A percentile compares a stretch with the other conserved stretches of the same genome.
Evolutionary conservation across 2,797 vertebrate genomes (phyloP).

Genomic region (Oryzias dopingdopingensis): DNA sequence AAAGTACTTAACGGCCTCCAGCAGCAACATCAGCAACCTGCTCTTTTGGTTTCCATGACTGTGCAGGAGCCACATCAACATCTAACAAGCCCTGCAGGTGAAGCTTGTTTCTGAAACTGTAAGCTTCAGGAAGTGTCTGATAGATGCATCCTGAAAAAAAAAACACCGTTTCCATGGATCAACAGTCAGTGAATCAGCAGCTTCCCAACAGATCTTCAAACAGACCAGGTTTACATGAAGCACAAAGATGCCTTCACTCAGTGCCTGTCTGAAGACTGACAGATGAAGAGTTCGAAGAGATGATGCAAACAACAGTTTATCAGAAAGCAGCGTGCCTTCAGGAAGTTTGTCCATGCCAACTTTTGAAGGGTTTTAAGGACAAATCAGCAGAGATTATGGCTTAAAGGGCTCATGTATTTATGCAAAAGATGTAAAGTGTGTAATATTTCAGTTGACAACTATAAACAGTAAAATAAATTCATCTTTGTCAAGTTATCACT

Average conservation of each 20-base stretch:
- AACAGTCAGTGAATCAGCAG: too few relatives aligned
- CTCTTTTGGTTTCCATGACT: slow-evolving; percentile 6
- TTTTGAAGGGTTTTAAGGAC: background rate
- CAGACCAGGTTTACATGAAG: background rate
- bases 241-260: background rate
- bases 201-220: background rate
- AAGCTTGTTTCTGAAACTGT: slow-evolving; percentile 4
- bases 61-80: slow-evolving; percentile 7
- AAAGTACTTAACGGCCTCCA: slow-evolving; percentile 35
- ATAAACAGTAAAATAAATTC: background rate
- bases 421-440: background rate
- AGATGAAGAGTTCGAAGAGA: background rate
- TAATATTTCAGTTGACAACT: too few relatives aligned
- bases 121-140: slow-evolving; percentile 5
- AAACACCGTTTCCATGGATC: background rate
- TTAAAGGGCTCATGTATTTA: background rate
- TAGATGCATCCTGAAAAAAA: background rate
- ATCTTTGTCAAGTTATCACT: background rate
- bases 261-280: background rate
- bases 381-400: background rate
- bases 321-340: background rate
- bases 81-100: background rate
- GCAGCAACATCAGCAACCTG: slow-evolving; percentile 31
- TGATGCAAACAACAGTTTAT: background rate
- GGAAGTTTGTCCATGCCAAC: background rate